These are phyloP conservation scores for Uropetala carovei DNA, from an alignment of 2,888 invertebrate species.

Conservation along the genomic window DNA sequence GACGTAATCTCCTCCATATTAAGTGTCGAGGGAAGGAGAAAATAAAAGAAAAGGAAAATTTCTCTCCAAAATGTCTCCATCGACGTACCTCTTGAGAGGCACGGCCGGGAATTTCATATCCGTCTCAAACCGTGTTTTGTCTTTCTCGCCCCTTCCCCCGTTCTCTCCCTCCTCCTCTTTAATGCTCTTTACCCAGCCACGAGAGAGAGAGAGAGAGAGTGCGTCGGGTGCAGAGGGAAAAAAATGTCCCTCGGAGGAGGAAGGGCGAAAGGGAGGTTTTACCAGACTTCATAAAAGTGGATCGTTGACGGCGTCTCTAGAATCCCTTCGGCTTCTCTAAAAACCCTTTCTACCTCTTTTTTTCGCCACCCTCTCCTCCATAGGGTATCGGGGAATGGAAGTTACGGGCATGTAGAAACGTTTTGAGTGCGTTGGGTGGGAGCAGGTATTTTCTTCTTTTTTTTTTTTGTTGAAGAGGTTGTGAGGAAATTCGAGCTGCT, in stretches of 20 bases:
- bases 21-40: neutral
- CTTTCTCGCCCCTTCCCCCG: neutral
- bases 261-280: neutral
- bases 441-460: neutral
- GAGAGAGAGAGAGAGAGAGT: neutral
- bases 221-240: neutral
- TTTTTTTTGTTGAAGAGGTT: conserved; percentile 21
- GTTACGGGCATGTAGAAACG: neutral
- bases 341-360: neutral
- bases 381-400: neutral
- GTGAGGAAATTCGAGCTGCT: neutral
- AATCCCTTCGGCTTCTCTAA: neutral
- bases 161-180: neutral
- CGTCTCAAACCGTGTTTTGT: neutral
- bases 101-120: neutral
- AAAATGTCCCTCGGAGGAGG: neutral
- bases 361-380: neutral
- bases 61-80: neutral
- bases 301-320: conserved; percentile 6
- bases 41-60: neutral
- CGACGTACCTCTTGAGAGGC: neutral
- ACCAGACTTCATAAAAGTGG: conserved; percentile 8
- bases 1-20: neutral
- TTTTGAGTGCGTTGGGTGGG: neutral
- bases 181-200: neutral